Percentiles rank a stretch among this genome's conserved stretches.
Evolutionary conservation across 2,113 vertebrate species (phyloP).

Genomic region (Sapajus apella): DNA sequence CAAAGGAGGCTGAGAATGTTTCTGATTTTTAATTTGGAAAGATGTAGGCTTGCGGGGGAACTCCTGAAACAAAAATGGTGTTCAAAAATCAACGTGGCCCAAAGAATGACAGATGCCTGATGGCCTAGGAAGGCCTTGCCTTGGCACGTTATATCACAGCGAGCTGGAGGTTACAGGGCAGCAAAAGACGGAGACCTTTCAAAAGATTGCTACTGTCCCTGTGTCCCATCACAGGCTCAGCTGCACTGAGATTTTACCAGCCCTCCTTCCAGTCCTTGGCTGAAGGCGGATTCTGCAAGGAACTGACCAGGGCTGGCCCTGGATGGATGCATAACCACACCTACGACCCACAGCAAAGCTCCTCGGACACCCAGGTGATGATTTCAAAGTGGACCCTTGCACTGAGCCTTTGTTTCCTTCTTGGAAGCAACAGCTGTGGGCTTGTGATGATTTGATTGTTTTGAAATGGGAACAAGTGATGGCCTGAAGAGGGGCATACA

Average conservation of each 20-base stretch:
- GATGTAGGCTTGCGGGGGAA: rapidly evolving
- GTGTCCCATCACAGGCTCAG: neutral
- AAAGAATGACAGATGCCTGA: neutral
- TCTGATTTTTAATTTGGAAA: neutral
- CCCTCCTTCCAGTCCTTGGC: neutral
- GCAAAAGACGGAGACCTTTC: neutral
- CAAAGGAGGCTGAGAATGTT: neutral
- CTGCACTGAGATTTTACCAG: neutral
- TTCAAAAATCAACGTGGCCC: neutral
- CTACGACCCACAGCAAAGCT: neutral
- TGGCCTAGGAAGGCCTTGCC: neutral
- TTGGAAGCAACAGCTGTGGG: rapidly evolving
- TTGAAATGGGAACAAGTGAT: neutral
- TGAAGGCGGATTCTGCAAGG: neutral
- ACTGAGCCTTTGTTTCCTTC: neutral
- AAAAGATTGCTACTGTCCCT: neutral
- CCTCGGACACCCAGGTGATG: neutral
- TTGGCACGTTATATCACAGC: neutral
- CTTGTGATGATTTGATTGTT: neutral
- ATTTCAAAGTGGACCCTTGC: neutral
- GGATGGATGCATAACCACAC: neutral
- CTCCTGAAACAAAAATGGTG: neutral
- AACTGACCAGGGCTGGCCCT: no score
- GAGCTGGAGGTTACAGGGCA: neutral
- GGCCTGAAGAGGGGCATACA: neutral